Evolutionary conservation across 2,113 vertebrate genomes (phyloP).

Genomic region (Pelusios castaneus): DNA sequence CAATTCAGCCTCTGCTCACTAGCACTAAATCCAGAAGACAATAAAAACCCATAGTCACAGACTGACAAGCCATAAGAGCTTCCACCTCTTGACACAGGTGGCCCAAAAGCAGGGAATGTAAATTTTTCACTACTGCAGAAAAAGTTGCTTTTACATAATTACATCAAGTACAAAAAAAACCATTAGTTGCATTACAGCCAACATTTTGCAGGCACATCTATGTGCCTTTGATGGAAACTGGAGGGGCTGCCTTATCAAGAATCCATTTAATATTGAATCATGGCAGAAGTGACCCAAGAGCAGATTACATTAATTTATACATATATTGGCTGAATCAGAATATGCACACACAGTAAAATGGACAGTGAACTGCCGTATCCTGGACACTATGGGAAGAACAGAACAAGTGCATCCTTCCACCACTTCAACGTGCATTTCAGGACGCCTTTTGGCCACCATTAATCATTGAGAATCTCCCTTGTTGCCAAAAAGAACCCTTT

Average conservation of each 20-base stretch:
- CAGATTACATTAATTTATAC: background rate
- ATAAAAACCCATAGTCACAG: background rate
- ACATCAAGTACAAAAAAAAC: background rate
- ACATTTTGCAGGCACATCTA: background rate
- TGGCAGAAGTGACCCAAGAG: background rate
- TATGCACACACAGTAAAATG: background rate
- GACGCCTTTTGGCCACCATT: background rate
- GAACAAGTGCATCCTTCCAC: background rate
- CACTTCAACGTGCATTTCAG: background rate
- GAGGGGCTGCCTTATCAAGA: background rate
- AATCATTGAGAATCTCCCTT: background rate
- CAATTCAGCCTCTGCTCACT: background rate
- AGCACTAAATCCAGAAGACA: background rate
- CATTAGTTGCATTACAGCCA: background rate
- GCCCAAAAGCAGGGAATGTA: background rate
- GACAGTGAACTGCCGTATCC: background rate
- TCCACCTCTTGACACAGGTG: background rate
- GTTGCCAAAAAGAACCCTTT: background rate
- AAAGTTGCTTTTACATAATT: background rate
- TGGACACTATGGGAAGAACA: background rate
- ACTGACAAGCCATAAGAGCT: background rate
- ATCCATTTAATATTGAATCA: background rate
- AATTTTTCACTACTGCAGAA: background rate
- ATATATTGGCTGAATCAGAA: background rate
- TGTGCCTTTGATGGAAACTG: background rate